phyloP scores from a whole-genome alignment of 2,113 vertebrate genomes.

The Leucopsar rothschildi region DNA sequence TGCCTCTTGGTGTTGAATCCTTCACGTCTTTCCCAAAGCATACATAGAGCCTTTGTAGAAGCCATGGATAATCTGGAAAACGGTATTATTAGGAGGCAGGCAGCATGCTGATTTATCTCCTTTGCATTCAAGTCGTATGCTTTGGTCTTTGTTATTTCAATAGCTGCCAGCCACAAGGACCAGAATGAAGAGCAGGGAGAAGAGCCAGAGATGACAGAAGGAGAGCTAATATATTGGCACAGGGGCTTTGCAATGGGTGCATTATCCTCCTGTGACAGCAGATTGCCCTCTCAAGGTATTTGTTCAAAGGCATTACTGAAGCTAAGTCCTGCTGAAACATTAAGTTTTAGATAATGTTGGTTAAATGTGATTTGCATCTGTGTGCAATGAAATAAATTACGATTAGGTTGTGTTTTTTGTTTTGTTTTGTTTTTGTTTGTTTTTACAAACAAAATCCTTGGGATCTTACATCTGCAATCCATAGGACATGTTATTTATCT shows the following conservation, averaged over 20 bases:
- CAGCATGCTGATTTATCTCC: not conserved
- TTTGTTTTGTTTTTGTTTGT: not conserved
- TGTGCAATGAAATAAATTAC: not conserved
- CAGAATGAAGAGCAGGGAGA: not conserved
- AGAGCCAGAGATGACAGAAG: slow-evolving; percentile 22
- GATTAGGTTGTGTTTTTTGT: not conserved
- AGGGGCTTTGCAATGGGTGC: not conserved
- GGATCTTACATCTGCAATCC: not conserved
- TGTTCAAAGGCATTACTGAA: not conserved
- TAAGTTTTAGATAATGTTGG: not conserved
- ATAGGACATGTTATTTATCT: not conserved
- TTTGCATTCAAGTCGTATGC: slow-evolving; percentile 18
- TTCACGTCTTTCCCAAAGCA: not conserved
- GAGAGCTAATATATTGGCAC: not conserved
- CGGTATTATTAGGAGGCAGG: not conserved
- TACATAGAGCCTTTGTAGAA: not conserved
- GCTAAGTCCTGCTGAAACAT: not conserved
- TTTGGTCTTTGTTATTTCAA: slow-evolving; percentile 2
- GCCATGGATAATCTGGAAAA: not conserved
- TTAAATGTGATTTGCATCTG: not conserved
- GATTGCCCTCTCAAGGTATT: not conserved
- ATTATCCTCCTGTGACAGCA: not conserved
- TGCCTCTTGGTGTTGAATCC: not conserved
- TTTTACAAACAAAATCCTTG: not conserved
- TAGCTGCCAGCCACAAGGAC: slow-evolving; percentile 12